Percentiles rank a stretch among this genome's conserved stretches.
Evolutionary conservation across 1,140 invertebrate genomes (phyloP).

Genomic region (Rhopalosiphum padi): DNA sequence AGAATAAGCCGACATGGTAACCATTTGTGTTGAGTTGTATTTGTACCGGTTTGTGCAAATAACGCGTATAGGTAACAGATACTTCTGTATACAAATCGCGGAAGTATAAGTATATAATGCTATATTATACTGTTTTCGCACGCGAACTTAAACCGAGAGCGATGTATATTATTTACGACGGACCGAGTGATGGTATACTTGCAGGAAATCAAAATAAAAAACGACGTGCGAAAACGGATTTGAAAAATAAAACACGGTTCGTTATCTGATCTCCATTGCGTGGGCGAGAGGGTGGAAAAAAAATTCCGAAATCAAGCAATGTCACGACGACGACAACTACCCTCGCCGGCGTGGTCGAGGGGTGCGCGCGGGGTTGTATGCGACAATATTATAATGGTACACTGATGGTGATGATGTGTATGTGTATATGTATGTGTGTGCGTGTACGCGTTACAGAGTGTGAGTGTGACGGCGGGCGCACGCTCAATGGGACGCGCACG

Average conservation of each 20-base stretch:
- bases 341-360: neutral
- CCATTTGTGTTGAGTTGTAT: slow-evolving; percentile 56
- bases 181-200: neutral
- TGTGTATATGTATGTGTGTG: neutral
- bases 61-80: neutral
- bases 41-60: neutral
- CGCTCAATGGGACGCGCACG: slow-evolving; percentile 35
- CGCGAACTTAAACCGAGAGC: neutral
- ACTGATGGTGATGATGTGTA: neutral
- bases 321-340: slow-evolving; percentile 22
- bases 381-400: neutral
- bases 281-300: neutral
- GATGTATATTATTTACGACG: neutral
- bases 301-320: neutral
- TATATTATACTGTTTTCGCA: neutral
- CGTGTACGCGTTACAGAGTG: neutral
- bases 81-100: neutral
- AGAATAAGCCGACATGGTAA: slow-evolving; percentile 77
- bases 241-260: neutral
- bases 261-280: slow-evolving; percentile 29
- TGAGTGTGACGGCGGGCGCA: slow-evolving; percentile 11
- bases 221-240: slow-evolving; percentile 1
- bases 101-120: neutral
- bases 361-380: neutral
- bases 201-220: neutral